Evolutionary conservation across 2,797 vertebrate species (phyloP).

Genomic region (Malacoctenus gilli): DNA sequence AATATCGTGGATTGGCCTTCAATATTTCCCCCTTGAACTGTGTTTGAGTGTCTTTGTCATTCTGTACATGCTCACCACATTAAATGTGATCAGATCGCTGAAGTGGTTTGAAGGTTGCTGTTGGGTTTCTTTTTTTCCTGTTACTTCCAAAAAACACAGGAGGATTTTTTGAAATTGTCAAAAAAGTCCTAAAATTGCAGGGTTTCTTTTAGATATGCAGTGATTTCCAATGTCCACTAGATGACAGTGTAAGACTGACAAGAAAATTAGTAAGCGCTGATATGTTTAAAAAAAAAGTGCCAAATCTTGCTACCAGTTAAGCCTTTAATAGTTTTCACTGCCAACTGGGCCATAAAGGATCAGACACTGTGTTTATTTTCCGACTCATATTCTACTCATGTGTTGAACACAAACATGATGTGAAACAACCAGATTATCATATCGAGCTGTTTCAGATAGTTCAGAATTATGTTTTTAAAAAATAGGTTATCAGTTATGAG

Average conservation of each 20-base stretch:
- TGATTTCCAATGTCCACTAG: conserved; percentile 23
- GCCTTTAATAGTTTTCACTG: conserved; percentile 6
- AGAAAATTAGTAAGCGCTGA: background rate
- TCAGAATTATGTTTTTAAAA: too few relatives aligned
- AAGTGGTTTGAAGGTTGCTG: too few relatives aligned
- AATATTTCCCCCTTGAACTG: conserved; percentile 58
- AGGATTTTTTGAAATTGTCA: background rate
- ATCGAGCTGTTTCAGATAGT: too few relatives aligned
- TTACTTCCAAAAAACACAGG: background rate
- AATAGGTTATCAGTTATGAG: too few relatives aligned
- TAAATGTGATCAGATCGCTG: conserved; percentile 68
- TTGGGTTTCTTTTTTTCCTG: background rate
- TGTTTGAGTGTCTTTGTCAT: conserved; percentile 61
- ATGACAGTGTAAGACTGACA: background rate
- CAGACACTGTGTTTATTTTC: background rate
- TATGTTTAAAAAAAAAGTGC: too few relatives aligned
- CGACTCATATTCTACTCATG: too few relatives aligned
- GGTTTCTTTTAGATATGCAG: background rate
- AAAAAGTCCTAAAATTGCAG: too few relatives aligned
- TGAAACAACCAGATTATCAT: too few relatives aligned
- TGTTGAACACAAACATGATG: too few relatives aligned
- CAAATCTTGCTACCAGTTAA: conserved; percentile 17
- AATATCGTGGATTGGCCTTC: conserved; percentile 59
- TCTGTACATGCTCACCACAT: conserved; percentile 64
- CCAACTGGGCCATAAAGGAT: background rate